A percentile compares a stretch with the other conserved stretches of the same genome.
Conservation (phyloP, 2,888 invertebrate genomes). For the Eupithecia subumbrata region DNA sequence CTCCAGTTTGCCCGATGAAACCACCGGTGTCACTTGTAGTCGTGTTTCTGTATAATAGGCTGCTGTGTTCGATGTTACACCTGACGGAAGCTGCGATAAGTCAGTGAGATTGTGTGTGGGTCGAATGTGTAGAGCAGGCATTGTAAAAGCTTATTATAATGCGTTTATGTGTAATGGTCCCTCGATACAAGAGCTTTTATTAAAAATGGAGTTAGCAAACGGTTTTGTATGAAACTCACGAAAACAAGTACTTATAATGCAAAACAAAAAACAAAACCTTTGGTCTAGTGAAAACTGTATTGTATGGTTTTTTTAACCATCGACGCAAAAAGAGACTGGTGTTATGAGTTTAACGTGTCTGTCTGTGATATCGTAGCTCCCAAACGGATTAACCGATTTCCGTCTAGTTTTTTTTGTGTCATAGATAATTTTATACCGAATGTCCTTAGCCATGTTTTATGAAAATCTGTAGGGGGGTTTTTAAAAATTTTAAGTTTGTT, state of each 20-base stretch:
- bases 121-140: constrained; percentile 6
- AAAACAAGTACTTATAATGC: background rate
- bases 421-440: too few species aligned
- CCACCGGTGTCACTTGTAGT: constrained; percentile 69
- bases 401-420: too few species aligned
- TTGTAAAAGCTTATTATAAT: background rate
- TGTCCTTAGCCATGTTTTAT: too few species aligned
- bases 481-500: too few species aligned
- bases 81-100: constrained; percentile 21
- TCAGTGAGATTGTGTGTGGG: constrained; percentile 9
- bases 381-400: too few species aligned
- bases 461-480: too few species aligned
- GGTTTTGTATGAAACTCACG: background rate
- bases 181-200: background rate
- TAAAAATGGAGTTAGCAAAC: background rate
- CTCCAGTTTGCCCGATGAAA: constrained; percentile 77
- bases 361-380: too few species aligned
- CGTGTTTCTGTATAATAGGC: constrained; percentile 36
- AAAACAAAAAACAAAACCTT: background rate
- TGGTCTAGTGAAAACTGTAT: background rate
- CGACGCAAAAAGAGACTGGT: too few species aligned
- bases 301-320: too few species aligned
- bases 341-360: background rate
- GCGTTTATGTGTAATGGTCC: background rate
- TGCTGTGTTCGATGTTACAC: constrained; percentile 18